phyloP scores from a whole-genome alignment of 2,888 invertebrate species.

The Drosophila borborema region DNA sequence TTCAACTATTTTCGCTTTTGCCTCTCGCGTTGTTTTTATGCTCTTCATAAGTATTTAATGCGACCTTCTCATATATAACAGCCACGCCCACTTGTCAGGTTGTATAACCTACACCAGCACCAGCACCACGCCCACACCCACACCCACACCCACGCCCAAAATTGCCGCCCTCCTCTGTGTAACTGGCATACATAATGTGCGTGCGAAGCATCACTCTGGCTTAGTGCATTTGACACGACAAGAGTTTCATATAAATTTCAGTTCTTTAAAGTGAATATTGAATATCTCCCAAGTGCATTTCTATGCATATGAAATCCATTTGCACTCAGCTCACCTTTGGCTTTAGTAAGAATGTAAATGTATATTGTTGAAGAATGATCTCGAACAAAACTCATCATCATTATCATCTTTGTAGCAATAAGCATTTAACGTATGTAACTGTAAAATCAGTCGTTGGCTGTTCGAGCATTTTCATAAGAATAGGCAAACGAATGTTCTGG shows the following conservation, averaged over 20 bases:
- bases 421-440: too few species aligned
- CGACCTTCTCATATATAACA: constrained; percentile 52
- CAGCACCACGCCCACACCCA: too few species aligned
- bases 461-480: too few species aligned
- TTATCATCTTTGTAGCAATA: too few species aligned
- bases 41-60: constrained; percentile 63
- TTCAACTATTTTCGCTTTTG: constrained; percentile 64
- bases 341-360: too few species aligned
- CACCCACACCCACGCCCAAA: too few species aligned
- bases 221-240: not conserved
- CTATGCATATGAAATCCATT: not conserved
- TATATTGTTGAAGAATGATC: too few species aligned
- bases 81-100: constrained; percentile 5
- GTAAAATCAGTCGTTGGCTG: too few species aligned
- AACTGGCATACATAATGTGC: not conserved
- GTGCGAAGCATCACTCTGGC: not conserved
- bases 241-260: not conserved
- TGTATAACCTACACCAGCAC: not conserved
- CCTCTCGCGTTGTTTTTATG: constrained; percentile 44
- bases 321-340: not conserved
- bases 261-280: not conserved
- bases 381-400: too few species aligned
- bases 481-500: too few species aligned
- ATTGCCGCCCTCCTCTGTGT: not conserved
- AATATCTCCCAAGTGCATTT: not conserved